Conservation (phyloP, 2,888 invertebrate species). For the Stenichneumon culpator region DNA sequence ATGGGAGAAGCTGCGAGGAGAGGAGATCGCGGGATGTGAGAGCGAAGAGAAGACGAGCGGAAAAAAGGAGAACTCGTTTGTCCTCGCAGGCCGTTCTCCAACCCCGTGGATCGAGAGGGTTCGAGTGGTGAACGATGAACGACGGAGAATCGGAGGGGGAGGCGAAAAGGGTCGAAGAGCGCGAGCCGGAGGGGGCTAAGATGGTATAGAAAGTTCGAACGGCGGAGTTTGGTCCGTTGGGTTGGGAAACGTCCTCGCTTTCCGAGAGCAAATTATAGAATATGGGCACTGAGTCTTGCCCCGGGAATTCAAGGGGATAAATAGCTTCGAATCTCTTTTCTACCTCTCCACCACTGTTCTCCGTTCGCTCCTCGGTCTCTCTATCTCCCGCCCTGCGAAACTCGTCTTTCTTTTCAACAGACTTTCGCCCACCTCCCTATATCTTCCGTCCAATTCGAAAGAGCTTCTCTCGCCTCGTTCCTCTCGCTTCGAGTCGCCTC, state of each 20-base stretch:
- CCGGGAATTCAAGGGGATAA: constrained; percentile 77
- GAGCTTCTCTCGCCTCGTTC: constrained; percentile 58
- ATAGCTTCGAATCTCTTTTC: constrained; percentile 67
- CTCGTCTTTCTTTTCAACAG: constrained; percentile 65
- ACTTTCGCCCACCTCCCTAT: constrained; percentile 32
- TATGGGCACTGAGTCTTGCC: constrained; percentile 73
- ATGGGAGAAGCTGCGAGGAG: constrained; percentile 16
- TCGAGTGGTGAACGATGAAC: constrained; percentile 51
- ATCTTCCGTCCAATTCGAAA: constrained; percentile 55
- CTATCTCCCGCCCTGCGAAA: constrained; percentile 32
- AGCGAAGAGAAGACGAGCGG: constrained; percentile 58
- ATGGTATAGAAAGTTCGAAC: constrained; percentile 39
- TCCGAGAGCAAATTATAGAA: constrained; percentile 77
- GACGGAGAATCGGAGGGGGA: constrained; percentile 52
- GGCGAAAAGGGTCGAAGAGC: constrained; percentile 20
- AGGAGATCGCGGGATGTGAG: constrained; percentile 39
- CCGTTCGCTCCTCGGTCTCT: constrained; percentile 46
- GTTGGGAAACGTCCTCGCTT: constrained; percentile 66
- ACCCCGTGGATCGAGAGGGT: constrained; percentile 46
- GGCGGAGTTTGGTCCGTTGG: constrained; percentile 38
- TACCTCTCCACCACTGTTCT: constrained; percentile 50
- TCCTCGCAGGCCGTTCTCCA: constrained; percentile 17
- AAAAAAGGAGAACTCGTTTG: constrained; percentile 21
- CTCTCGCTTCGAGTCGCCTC: constrained; percentile 22
- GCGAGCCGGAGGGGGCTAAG: background rate